These are phyloP conservation scores for Sebastes oblongus DNA, from an alignment of 2,797 vertebrate species.

Conservation along the genomic window DNA sequence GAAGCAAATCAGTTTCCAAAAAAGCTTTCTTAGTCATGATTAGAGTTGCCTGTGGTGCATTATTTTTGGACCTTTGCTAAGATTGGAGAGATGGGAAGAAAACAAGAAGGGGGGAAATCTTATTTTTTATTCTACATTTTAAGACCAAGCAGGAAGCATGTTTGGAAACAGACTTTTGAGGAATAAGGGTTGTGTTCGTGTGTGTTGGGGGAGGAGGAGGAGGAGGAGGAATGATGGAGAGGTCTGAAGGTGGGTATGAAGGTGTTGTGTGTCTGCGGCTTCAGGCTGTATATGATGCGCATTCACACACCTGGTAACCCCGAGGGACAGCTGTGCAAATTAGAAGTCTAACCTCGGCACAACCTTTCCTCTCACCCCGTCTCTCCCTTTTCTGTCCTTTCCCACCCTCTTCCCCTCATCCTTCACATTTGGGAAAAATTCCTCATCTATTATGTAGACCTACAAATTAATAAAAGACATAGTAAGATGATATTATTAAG, in stretches of 20 bases:
- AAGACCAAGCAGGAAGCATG: background rate
- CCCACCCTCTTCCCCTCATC: background rate
- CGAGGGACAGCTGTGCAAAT: conserved; percentile 39
- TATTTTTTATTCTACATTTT: background rate
- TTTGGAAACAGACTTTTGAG: background rate
- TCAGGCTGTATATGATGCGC: conserved; percentile 24
- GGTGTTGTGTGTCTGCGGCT: conserved; percentile 48
- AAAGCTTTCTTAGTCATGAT: conserved; percentile 17
- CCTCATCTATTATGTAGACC: background rate
- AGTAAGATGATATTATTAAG: background rate
- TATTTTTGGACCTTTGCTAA: background rate
- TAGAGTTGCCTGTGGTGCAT: conserved; percentile 2
- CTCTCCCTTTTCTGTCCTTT: background rate
- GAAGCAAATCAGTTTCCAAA: conserved; percentile 30
- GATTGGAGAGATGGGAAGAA: background rate
- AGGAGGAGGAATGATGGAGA: background rate
- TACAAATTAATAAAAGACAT: background rate
- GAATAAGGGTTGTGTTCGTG: background rate
- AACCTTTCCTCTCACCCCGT: conserved; percentile 19
- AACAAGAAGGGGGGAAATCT: background rate
- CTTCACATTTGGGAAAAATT: background rate
- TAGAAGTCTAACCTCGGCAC: conserved; percentile 45
- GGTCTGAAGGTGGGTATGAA: conserved; percentile 10
- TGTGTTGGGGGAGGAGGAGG: background rate
- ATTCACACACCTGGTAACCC: conserved; percentile 57